These are phyloP conservation scores for Oncorhynchus mykiss DNA, from an alignment of 2,113 vertebrate genomes.

Conservation along the genomic window DNA sequence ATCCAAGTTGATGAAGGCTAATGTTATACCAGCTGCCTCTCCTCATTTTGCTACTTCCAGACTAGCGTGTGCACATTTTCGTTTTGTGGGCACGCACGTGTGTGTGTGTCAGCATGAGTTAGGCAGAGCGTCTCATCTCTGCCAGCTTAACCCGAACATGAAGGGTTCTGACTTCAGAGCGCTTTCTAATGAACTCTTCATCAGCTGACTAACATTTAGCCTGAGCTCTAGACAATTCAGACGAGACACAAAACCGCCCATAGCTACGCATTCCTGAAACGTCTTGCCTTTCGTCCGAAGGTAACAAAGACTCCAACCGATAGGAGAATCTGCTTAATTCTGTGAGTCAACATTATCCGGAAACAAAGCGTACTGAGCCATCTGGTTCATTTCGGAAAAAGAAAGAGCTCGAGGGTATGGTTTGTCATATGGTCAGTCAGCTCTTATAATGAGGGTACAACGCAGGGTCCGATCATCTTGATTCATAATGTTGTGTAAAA, in stretches of 20 bases:
- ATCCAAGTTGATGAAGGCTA: neutral
- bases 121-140: conserved; percentile 15
- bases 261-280: conserved; percentile 9
- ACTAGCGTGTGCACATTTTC: conserved; percentile 15
- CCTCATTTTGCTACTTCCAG: neutral
- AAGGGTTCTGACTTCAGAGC: conserved; percentile 32
- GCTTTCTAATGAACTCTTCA: conserved; percentile 31
- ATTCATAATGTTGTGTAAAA: too few species aligned
- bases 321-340: neutral
- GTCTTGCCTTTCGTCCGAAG: neutral
- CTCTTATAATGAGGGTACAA: too few species aligned
- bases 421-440: neutral
- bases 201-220: conserved; percentile 38
- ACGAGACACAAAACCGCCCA: conserved; percentile 15
- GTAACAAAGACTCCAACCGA: conserved; percentile 1
- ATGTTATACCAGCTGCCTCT: neutral
- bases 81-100: neutral
- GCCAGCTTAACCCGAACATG: conserved; percentile 37
- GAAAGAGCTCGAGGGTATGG: neutral
- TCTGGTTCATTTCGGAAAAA: neutral
- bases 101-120: neutral
- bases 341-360: neutral
- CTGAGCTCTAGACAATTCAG: conserved; percentile 11
- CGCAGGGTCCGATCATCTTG: too few species aligned
- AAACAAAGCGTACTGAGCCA: neutral